These are phyloP conservation scores for Meandrusa payeni DNA, from an alignment of 2,888 invertebrate genomes.

Conservation along the genomic window DNA sequence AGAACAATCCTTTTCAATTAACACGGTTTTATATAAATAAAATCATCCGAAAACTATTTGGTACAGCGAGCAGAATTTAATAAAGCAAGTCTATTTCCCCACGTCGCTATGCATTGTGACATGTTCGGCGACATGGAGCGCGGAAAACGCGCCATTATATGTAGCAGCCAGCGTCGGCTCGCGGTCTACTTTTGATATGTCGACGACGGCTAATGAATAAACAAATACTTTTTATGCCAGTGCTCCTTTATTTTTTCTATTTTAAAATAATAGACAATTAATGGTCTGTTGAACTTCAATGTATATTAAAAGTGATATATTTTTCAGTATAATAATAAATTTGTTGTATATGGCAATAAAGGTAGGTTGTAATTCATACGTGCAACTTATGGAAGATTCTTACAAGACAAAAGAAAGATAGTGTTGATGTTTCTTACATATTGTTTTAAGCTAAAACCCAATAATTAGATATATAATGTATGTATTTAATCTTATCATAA, in stretches of 20 bases:
- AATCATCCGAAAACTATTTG: constrained; percentile 34
- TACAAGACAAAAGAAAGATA: too few species aligned
- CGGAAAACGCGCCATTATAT: constrained; percentile 29
- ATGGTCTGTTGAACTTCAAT: constrained; percentile 13
- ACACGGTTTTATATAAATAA: constrained; percentile 23
- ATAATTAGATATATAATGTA: too few species aligned
- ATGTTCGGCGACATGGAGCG: constrained; percentile 51
- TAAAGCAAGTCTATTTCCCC: constrained; percentile 69
- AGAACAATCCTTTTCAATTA: constrained; percentile 20
- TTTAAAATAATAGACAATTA: constrained; percentile 13
- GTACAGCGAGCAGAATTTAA: constrained; percentile 52
- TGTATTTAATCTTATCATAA: too few species aligned
- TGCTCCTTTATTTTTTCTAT: constrained; percentile 19
- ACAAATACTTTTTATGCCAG: constrained; percentile 21
- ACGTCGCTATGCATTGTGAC: constrained; percentile 49
- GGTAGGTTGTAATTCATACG: too few species aligned
- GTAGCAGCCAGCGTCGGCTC: constrained; percentile 12
- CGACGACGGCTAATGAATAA: constrained; percentile 24
- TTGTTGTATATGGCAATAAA: too few species aligned
- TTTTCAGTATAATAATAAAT: too few species aligned
- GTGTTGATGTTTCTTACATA: too few species aligned
- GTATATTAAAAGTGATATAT: constrained; percentile 7
- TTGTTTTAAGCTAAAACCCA: too few species aligned
- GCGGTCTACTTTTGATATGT: constrained; percentile 19
- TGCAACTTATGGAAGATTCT: too few species aligned